These are phyloP conservation scores for Triplophysa bombifrons DNA, from an alignment of 2,797 vertebrate species.

Conservation along the genomic window DNA sequence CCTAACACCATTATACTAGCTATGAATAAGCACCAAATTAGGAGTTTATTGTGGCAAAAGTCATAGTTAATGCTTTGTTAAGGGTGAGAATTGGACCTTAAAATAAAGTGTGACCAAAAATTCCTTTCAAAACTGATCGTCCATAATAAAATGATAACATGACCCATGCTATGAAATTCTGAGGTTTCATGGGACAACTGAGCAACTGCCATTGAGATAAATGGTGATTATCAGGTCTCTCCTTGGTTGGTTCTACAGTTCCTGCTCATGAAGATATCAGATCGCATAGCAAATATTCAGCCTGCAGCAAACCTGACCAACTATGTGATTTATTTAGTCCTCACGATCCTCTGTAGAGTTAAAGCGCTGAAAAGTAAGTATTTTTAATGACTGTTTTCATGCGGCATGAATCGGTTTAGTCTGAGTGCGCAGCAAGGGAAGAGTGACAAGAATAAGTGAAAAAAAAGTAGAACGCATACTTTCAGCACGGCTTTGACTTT, in stretches of 20 bases:
- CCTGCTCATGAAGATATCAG: not conserved
- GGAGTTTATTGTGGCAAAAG: no score
- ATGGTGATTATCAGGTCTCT: not conserved
- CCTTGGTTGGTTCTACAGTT: not conserved
- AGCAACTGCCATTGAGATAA: not conserved
- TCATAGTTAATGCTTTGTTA: no score
- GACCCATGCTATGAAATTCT: no score
- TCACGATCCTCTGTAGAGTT: constrained; percentile 13
- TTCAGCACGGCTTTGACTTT: not conserved
- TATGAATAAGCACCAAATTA: no score
- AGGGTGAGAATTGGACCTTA: no score
- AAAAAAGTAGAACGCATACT: not conserved
- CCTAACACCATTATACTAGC: no score
- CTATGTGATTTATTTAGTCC: constrained; percentile 30
- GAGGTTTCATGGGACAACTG: no score
- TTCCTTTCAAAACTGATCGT: no score
- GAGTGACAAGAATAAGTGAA: not conserved
- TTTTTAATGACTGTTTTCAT: constrained; percentile 30
- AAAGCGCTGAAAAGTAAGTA: constrained; percentile 9
- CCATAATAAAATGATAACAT: no score
- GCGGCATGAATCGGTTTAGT: not conserved
- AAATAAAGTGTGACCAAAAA: no score
- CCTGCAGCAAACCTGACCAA: constrained; percentile 17
- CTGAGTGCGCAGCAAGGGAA: not conserved
- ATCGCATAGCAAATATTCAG: constrained; percentile 14